Conservation (phyloP, 1,140 invertebrate species). For the Dendroctonus ponderosae region DNA sequence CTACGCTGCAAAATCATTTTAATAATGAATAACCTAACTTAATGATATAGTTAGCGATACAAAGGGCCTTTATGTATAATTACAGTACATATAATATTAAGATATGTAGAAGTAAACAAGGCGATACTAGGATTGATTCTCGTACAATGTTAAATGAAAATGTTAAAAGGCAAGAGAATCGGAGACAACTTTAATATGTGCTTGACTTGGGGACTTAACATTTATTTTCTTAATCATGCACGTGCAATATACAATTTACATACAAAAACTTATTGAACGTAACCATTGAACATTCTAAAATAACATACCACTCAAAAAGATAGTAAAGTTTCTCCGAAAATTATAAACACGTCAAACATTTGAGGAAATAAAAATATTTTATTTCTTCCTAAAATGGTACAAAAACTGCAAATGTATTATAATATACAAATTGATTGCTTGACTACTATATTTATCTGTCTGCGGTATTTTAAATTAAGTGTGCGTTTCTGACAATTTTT, state of each 20-base stretch:
- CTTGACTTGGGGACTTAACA: background rate
- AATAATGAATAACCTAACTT: background rate
- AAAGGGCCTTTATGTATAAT: constrained; percentile 19
- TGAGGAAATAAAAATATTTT: too few species aligned
- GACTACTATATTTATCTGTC: background rate
- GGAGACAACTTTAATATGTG: background rate
- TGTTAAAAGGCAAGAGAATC: constrained; percentile 5
- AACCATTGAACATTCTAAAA: background rate
- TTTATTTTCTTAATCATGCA: constrained; percentile 3
- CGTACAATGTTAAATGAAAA: background rate
- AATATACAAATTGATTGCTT: background rate
- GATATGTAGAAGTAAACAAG: constrained; percentile 30
- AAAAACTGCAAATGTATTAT: constrained; percentile 3
- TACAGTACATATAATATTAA: constrained; percentile 22
- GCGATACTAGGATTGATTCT: background rate
- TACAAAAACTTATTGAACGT: constrained; percentile 1
- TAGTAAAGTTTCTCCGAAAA: background rate
- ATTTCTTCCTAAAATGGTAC: constrained; percentile 25
- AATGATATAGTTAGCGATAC: constrained; percentile 8
- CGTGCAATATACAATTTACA: background rate
- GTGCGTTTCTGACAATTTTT: too few species aligned
- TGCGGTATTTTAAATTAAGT: background rate
- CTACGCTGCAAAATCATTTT: background rate
- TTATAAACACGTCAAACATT: background rate
- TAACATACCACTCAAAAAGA: background rate